A percentile compares a stretch with the other conserved stretches of the same genome.
These are phyloP conservation scores for Euthynnus affinis DNA, from an alignment of 2,797 vertebrate genomes.

Conservation along the genomic window DNA sequence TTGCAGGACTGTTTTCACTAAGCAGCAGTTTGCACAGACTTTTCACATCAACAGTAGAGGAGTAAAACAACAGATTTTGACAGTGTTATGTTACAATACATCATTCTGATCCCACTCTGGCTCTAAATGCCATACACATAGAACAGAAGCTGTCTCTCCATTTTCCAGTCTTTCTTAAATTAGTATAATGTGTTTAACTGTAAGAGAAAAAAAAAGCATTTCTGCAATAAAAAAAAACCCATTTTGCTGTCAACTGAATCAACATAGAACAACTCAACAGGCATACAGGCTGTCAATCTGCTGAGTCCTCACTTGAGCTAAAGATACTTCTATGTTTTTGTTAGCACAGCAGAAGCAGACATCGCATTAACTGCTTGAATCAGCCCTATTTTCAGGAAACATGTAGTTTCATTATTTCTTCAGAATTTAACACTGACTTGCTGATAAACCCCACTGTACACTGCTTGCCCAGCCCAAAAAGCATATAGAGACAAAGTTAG, in stretches of 20 bases:
- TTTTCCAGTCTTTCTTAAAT: neutral
- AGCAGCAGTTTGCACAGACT: neutral
- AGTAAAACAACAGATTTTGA: neutral
- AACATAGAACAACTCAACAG: neutral
- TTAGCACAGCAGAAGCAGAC: neutral
- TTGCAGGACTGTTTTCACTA: neutral
- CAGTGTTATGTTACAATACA: conserved; percentile 6
- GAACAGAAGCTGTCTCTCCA: neutral
- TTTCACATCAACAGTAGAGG: neutral
- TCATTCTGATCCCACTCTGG: neutral
- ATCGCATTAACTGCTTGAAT: too few relatives aligned
- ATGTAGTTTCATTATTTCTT: too few relatives aligned
- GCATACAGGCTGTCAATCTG: neutral
- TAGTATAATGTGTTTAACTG: neutral
- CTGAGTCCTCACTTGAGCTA: neutral
- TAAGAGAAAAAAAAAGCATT: conserved; percentile 22
- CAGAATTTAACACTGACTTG: too few relatives aligned
- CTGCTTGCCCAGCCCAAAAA: too few relatives aligned
- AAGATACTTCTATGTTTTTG: neutral
- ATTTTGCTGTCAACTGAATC: conserved; percentile 29
- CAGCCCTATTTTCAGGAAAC: neutral
- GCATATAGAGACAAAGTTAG: too few relatives aligned
- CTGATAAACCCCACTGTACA: too few relatives aligned
- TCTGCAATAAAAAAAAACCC: conserved; percentile 36
- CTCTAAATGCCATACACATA: neutral